Conservation (phyloP, 2,888 invertebrate species). For the Scaptomyza reducta region DNA sequence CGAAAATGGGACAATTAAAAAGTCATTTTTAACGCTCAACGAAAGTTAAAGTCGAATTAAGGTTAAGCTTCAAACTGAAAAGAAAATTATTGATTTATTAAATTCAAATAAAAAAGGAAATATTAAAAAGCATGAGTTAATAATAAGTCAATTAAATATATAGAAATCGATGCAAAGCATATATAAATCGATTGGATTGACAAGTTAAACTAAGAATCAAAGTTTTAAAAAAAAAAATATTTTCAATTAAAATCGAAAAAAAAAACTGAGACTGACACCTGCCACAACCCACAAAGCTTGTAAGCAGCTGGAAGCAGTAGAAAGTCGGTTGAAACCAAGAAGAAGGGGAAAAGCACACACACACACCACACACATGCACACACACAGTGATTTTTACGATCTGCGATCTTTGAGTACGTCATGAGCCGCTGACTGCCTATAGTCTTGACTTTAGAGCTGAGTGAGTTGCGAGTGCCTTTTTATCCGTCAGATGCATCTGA, state of each 20-base stretch:
- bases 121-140: neutral
- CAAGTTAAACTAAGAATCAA: neutral
- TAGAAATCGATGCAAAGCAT: too few species aligned
- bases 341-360: constrained; percentile 20
- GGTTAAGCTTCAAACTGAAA: constrained; percentile 1
- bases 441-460: constrained; percentile 25
- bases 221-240: neutral
- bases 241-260: constrained; percentile 2
- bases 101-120: neutral
- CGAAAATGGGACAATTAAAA: constrained; percentile 10
- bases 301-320: constrained; percentile 20
- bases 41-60: constrained; percentile 19
- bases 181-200: too few species aligned
- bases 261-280: constrained; percentile 20
- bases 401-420: constrained; percentile 58
- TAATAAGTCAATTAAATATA: too few species aligned
- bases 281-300: constrained; percentile 25
- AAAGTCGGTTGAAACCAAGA: constrained; percentile 23
- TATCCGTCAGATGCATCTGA: constrained; percentile 81
- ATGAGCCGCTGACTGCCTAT: constrained; percentile 59
- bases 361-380: constrained; percentile 15
- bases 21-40: constrained; percentile 16
- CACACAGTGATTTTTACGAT: constrained; percentile 41
- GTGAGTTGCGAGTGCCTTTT: constrained; percentile 40
- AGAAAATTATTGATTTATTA: too few species aligned